Evolutionary conservation across 2,888 invertebrate species (phyloP), one percentile per base, ranked within the genome.

Genomic region (Sisyra terminalis): DNA sequence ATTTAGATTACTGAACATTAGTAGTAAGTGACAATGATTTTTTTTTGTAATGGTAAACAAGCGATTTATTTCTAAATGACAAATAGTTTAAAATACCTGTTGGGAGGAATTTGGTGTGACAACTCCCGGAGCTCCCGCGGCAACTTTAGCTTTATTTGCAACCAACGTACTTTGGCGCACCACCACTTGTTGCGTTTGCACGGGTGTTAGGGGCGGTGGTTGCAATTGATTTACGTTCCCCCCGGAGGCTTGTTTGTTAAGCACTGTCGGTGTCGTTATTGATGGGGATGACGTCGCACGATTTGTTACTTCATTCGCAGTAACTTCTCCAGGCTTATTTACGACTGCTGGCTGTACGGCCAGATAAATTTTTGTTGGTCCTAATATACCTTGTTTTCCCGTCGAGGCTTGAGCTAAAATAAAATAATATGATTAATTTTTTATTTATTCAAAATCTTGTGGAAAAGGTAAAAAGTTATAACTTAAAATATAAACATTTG

Each of bases 351-450:
- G 86, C 56, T 86, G 86, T 42, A 87, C 85, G 1, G 86, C 86
- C 45, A 88, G 63, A 57, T 86, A 87, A 56, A 87, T 84, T 64
- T 86, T 87, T 8, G 85, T 81, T 8, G 87, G 87, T 3, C 86
- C 87, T 47, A 87, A 60, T 51, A 85, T 83, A 34, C 85, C 85
- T 58, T 84, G 81, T 58, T 85, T 86, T 32, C 86, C 87, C 13
- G 82, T 83, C 3, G 82, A 78, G 51, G 85, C 85, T 80, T 88
- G 87, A 17, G 86, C 86, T 81, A 63, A 44, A 61, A 63, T 43
- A 43, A 45, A 44, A 40, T 29, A 47, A 35, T n/a, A 35, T 37
- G 29, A 34, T n/a, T n/a, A n/a, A n/a, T n/a, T n/a, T n/a, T n/a
- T n/a, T n/a, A n/a, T n/a, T n/a, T n/a, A n/a, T n/a, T n/a, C n/a